Evolutionary conservation across 2,797 vertebrate species (phyloP).

Genomic region (Silurus lanzhouensis): DNA sequence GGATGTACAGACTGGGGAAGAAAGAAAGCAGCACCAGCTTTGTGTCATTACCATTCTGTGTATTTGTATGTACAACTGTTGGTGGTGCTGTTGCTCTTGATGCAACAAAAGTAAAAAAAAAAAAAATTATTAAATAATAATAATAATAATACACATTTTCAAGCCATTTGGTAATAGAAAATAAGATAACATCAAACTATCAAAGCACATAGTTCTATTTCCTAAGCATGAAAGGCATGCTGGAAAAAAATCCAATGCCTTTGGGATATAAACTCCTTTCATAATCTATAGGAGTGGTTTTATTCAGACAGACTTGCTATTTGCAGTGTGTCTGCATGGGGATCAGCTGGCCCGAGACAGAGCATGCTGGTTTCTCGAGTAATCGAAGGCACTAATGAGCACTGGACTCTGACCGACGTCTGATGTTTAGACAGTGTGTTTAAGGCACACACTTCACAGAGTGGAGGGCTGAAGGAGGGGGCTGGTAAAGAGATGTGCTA

Average conservation of each 20-base stretch:
- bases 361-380: slow-evolving; percentile 19
- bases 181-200: slow-evolving; percentile 30
- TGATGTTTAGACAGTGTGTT: slow-evolving; percentile 51
- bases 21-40: neutral
- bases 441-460: slow-evolving; percentile 48
- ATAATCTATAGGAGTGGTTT: slow-evolving; percentile 21
- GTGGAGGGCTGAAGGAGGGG: slow-evolving; percentile 14
- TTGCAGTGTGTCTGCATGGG: slow-evolving; percentile 21
- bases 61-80: neutral
- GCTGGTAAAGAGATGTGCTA: slow-evolving; percentile 50
- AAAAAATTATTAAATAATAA: too few species aligned
- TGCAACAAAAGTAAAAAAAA: neutral
- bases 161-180: neutral
- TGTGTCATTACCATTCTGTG: neutral
- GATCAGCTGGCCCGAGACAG: slow-evolving; percentile 20
- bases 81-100: neutral
- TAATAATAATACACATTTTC: neutral
- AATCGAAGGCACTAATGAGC: slow-evolving; percentile 47
- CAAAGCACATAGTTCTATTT: slow-evolving; percentile 34
- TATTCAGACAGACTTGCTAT: slow-evolving; percentile 3
- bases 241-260: neutral
- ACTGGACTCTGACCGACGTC: slow-evolving; percentile 37
- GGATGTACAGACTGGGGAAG: neutral
- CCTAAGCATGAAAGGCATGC: slow-evolving; percentile 25
- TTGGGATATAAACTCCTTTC: slow-evolving; percentile 14